Percentiles rank a stretch among this genome's conserved stretches.
Conservation (phyloP, 2,797 vertebrate species). For the Sebastes iracundus region DNA sequence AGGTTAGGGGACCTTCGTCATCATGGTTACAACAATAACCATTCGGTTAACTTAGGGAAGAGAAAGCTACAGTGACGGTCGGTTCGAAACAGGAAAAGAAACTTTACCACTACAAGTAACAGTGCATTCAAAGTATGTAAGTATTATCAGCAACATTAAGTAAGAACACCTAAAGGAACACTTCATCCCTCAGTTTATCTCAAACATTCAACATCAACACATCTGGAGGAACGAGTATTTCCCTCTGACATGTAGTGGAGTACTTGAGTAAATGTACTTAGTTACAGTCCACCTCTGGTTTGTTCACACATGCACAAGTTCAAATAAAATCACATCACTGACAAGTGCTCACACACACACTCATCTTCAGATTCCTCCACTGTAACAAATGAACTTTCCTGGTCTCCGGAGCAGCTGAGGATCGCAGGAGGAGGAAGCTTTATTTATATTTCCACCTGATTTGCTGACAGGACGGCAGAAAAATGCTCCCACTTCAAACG, state of each 20-base stretch:
- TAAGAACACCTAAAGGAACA: too few species aligned
- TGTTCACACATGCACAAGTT: too few species aligned
- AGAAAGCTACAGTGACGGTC: background rate
- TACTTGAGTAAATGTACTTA: too few species aligned
- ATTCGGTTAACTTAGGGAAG: background rate
- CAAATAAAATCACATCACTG: background rate
- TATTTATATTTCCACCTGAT: constrained; percentile 15
- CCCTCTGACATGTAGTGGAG: too few species aligned
- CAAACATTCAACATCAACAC: too few species aligned
- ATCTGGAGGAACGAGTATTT: too few species aligned
- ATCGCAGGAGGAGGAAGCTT: background rate
- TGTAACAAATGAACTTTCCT: background rate
- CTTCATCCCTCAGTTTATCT: too few species aligned
- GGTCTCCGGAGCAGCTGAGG: background rate
- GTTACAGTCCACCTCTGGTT: too few species aligned
- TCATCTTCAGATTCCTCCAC: constrained; percentile 3
- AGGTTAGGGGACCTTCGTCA: background rate
- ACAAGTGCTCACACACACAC: background rate
- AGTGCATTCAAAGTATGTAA: too few species aligned
- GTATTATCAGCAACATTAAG: too few species aligned
- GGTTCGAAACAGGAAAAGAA: background rate
- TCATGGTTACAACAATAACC: background rate
- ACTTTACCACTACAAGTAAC: background rate
- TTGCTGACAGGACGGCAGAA: background rate
- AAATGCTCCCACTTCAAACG: background rate